Evolutionary conservation across 2,888 invertebrate species (phyloP), one percentile per base, ranked within the genome.

Genomic region (Epirrita christyi): DNA sequence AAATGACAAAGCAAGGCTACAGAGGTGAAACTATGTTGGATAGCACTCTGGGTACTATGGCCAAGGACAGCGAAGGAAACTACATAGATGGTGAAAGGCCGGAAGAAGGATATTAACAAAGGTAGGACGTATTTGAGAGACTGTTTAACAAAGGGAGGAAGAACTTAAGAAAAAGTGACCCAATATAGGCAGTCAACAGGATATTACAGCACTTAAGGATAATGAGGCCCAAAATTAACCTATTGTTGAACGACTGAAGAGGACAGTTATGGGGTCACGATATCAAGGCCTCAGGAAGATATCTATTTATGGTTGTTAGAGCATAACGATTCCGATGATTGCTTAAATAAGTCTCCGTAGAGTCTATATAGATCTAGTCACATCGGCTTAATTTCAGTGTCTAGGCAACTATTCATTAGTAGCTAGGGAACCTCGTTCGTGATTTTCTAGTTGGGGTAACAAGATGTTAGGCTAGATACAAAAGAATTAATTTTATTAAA

Each of bases 161-260:
- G 34, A 29, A 42, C 41, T 38, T 38, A 13, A 42, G 49, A 54
- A 59, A 52, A 42, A 51, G 36, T 46, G 41, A 40, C 43, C 43
- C 9, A 21, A 53, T 46, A 54, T 42, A 42, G 38, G 41, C 46
- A 50, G 46, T 38, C 34, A 55, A 52, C 59, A 62, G 66, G 66
- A 66, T 59, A 64, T 64, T 56, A 40, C 59, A 58, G 49, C 49
- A 57, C 48, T 56, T 61, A 47, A 61, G 66, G 62, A 66, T 55
- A 66, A 66, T 64, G 62, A 47, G 32, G 40, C 47, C 50, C 54
- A 38, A 62, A 66, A 64, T 64, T 53, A 62, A 15, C 47, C 57
- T 58, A 64, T 66, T 66, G 64, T 64, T 49, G 43, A 53, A 38
- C 43, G 38, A 32, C 38, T 38, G 21, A 36, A 37, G 49, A 53